Conservation (phyloP, 2,888 invertebrate species). For the Macaria notata region DNA sequence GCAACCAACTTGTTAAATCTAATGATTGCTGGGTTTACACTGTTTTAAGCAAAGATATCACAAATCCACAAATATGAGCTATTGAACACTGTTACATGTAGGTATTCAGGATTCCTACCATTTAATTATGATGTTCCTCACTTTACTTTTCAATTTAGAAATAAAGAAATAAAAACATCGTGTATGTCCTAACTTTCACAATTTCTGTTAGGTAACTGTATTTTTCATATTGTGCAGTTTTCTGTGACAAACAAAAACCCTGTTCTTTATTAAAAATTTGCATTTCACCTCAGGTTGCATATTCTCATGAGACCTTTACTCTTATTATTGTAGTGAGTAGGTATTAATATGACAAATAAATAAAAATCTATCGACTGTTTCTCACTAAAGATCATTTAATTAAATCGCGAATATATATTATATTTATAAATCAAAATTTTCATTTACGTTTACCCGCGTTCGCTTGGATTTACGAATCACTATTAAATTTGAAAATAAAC, state of each 20-base stretch:
- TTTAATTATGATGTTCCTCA: too few relatives aligned
- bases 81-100: too few relatives aligned
- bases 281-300: constrained; percentile 4
- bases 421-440: not conserved
- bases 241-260: too few relatives aligned
- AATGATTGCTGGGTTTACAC: too few relatives aligned
- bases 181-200: too few relatives aligned
- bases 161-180: too few relatives aligned
- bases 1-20: not conserved
- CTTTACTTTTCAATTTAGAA: too few relatives aligned
- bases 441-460: constrained; percentile 13
- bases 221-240: too few relatives aligned
- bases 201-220: too few relatives aligned
- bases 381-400: constrained; percentile 35
- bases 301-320: constrained; percentile 42
- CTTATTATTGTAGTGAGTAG: constrained; percentile 55
- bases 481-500: not conserved
- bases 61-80: too few relatives aligned
- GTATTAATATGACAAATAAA: constrained; percentile 67
- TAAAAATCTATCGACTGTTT: constrained; percentile 73
- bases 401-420: constrained; percentile 18
- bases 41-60: too few relatives aligned
- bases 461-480: constrained; percentile 16
- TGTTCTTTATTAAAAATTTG: not conserved
- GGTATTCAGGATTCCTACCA: too few relatives aligned